Base-by-base conservation (phyloP, 2,797 vertebrate genomes). In the Neopelma chrysocephalum region DNA sequence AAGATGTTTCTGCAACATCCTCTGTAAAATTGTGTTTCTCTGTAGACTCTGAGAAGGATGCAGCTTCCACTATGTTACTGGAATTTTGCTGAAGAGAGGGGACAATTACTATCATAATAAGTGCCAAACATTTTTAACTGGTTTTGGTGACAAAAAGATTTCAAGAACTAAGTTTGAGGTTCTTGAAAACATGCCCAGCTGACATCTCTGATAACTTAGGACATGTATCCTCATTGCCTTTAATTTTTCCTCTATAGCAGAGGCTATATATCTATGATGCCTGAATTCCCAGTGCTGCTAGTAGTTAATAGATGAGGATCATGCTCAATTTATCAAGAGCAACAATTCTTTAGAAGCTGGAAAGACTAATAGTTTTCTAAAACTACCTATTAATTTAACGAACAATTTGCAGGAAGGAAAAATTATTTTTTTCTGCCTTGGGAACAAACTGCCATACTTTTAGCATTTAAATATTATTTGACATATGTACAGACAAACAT, bases 61-160 rank as follows among this genome's bases (percentile, higher is more conserved):
- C 31, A 60, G 50, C 17, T 89, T 93, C 89, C 54, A 62, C 43
- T 51, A 5, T 7, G 21, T 75, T 56, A 77, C 38, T 42, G 19
- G 40, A 70, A 22, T 71, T 89, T 42, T 66, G 64, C 97, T 96
- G 51, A 89, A 81, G 13, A 92, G 42, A 93, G 18, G 38, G 94
- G 48, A 92, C 40, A 90, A 83, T 48, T 58, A 81, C 2, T 26
- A 48, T 16, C 2, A 5, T 54, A 61, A 56, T 77, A 73, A 85
- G 18, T 36, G 4, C 9, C 48, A 82, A 78, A 79, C 17, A 73
- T 82, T 87, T 72, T 53, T 14, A 71, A 47, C 19, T 42, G 27
- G 7, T 45, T 93, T 84, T 66, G 10, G 18, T 72, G 64, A 84
- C 47, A 90, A 50, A n/a, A 60, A 58, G 12, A 73, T 73, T 48